Percentiles rank a stretch among this genome's conserved stretches.
These are phyloP conservation scores for Dendrolimus punctatus DNA, from an alignment of 1,140 invertebrate species.

Conservation along the genomic window DNA sequence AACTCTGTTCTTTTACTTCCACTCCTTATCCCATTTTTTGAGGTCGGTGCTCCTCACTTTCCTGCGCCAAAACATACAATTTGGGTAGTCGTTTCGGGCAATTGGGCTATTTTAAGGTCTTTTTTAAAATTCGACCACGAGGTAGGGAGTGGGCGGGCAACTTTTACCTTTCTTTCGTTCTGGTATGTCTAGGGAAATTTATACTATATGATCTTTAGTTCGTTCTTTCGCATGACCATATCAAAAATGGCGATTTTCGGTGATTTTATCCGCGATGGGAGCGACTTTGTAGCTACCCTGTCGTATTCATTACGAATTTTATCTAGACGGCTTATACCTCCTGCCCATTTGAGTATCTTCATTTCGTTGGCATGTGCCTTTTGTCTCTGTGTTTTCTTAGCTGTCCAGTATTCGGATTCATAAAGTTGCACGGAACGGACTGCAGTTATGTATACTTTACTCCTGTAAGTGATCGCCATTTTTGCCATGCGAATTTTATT, in stretches of 20 bases:
- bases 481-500: slow-evolving; percentile 6
- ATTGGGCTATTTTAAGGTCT: neutral
- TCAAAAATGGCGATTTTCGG: neutral
- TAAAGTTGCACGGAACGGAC: neutral
- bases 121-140: neutral
- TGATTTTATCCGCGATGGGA: neutral
- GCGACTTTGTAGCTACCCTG: neutral
- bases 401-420: slow-evolving; percentile 1
- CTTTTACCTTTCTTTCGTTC: too few species aligned
- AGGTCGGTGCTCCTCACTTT: too few species aligned
- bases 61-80: too few species aligned
- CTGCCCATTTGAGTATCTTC: neutral
- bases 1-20: too few species aligned
- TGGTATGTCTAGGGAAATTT: too few species aligned
- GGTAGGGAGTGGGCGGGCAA: too few species aligned
- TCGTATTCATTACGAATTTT: neutral
- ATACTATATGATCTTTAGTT: neutral
- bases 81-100: too few species aligned
- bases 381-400: neutral
- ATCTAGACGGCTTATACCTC: neutral
- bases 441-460: neutral
- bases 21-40: too few species aligned
- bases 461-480: slow-evolving; percentile 7
- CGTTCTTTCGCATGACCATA: neutral
- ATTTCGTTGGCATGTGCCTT: neutral